Conservation (phyloP, 2,797 vertebrate species). For the Onychomys arenicola region DNA sequence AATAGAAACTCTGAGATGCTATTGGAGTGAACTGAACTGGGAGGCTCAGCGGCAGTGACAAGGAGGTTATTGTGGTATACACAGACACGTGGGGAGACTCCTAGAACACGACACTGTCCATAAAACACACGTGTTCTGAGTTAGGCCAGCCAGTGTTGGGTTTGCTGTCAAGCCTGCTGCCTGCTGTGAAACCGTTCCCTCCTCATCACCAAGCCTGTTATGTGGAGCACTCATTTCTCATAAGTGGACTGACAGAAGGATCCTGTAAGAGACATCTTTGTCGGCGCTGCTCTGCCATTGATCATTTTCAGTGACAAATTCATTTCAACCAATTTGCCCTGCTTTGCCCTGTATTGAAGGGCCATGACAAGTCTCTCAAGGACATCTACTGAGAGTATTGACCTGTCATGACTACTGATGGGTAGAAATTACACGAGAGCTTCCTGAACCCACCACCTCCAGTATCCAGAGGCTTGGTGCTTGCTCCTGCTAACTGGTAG, state of each 20-base stretch:
- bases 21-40: neutral
- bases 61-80: neutral
- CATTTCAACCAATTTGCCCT: neutral
- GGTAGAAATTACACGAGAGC: neutral
- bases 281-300: neutral
- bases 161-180: neutral
- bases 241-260: neutral
- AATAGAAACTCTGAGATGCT: neutral
- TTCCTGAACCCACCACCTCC: neutral
- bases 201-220: neutral
- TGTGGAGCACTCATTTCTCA: neutral
- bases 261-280: neutral
- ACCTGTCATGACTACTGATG: neutral
- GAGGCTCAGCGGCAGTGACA: fast-evolving
- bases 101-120: neutral
- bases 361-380: neutral
- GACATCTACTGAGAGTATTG: neutral
- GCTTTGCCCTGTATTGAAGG: neutral
- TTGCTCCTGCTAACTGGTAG: neutral
- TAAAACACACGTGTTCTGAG: neutral
- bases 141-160: neutral
- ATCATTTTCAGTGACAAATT: neutral
- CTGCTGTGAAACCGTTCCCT: neutral
- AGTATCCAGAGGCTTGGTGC: too few relatives aligned
- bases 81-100: neutral